These are phyloP conservation scores for Drosophila tristis DNA, from an alignment of 1,140 invertebrate genomes.

Conservation along the genomic window DNA sequence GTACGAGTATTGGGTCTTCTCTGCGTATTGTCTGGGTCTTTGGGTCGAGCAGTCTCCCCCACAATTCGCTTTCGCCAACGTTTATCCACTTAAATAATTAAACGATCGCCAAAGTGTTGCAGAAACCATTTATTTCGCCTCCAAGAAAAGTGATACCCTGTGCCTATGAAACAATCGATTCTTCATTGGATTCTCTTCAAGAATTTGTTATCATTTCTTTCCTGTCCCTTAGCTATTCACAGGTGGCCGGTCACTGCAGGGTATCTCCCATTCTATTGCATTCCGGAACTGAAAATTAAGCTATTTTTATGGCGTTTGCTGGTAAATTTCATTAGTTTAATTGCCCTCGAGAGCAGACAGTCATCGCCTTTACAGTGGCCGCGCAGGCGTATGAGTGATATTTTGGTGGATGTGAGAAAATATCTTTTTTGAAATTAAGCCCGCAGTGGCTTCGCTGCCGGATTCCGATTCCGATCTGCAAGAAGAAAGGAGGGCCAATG, in stretches of 20 bases:
- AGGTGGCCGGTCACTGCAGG: background rate
- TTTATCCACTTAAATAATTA: conserved; percentile 77
- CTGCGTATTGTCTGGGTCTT: conserved; percentile 24
- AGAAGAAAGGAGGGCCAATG: background rate
- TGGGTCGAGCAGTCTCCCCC: conserved; percentile 25
- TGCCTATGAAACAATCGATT: no score
- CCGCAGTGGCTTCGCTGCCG: conserved; percentile 52
- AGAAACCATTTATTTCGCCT: conserved; percentile 5
- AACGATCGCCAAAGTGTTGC: conserved; percentile 38
- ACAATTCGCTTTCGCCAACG: conserved; percentile 67
- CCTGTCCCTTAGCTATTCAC: no score
- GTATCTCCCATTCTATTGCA: background rate
- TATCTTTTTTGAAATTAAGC: conserved; percentile 19
- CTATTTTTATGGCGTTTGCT: conserved; percentile 32
- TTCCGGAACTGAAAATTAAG: background rate
- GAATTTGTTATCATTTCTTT: no score
- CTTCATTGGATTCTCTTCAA: no score
- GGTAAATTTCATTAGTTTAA: conserved; percentile 59
- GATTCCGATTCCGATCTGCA: conserved; percentile 5
- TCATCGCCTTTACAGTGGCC: conserved; percentile 15
- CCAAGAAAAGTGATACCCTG: background rate
- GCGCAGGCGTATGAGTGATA: conserved; percentile 44
- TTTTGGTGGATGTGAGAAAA: conserved; percentile 6
- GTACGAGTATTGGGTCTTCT: conserved; percentile 13
- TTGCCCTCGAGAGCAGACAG: conserved; percentile 26